Percentiles rank a stretch among this genome's conserved stretches.
Evolutionary conservation across 2,888 invertebrate species (phyloP).

Genomic region (Eurois occulta): DNA sequence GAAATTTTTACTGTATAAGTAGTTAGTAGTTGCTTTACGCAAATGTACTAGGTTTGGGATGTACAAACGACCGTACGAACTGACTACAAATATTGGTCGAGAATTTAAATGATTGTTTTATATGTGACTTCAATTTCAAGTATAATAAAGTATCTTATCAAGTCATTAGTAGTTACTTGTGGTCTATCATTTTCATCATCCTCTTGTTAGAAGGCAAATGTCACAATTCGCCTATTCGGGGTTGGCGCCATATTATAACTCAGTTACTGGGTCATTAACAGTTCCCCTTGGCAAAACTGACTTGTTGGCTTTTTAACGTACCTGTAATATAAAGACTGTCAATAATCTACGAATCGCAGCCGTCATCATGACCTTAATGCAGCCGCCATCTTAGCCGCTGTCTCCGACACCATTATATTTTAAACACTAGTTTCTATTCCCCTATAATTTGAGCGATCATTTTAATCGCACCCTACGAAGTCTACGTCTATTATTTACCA

Average conservation of each 20-base stretch:
- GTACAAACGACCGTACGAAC: neutral
- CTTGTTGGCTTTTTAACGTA: neutral
- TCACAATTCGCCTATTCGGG: neutral
- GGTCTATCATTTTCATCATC: constrained; percentile 12
- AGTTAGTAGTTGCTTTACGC: constrained; percentile 12
- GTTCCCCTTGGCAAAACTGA: neutral
- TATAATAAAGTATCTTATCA: constrained; percentile 3
- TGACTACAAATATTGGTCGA: constrained; percentile 29
- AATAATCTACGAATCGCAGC: neutral
- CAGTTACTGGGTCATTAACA: neutral
- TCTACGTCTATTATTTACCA: constrained; percentile 5
- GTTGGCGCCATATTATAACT: no score
- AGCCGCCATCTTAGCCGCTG: neutral
- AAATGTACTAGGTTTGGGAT: constrained; percentile 4
- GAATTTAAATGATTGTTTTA: constrained; percentile 28
- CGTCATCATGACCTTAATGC: neutral
- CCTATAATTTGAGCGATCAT: neutral
- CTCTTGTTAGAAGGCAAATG: neutral
- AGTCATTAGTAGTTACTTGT: constrained; percentile 3
- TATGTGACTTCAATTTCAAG: constrained; percentile 44
- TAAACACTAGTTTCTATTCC: neutral
- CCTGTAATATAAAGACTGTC: neutral
- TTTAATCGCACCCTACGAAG: neutral
- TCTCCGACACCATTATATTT: neutral
- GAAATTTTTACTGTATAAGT: neutral